These are phyloP conservation scores for Oncorhynchus kisutch DNA, from an alignment of 2,113 vertebrate species.

Conservation along the genomic window DNA sequence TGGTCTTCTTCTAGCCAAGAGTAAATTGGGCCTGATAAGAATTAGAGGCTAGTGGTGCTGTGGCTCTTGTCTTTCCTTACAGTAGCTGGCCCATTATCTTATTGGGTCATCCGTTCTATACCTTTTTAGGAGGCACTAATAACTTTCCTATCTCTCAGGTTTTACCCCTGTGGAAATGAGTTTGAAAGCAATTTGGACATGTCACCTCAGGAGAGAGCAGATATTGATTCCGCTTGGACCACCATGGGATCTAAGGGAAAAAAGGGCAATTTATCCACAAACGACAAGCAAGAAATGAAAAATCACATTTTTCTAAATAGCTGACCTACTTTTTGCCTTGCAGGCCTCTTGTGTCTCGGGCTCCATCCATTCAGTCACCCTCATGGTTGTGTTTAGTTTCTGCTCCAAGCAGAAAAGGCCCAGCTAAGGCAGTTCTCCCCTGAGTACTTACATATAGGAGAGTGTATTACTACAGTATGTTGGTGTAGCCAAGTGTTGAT, in stretches of 20 bases:
- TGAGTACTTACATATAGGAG: not conserved
- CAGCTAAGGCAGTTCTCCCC: not conserved
- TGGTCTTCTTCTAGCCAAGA: not conserved
- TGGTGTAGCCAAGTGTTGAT: not conserved
- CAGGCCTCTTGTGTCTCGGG: slow-evolving; percentile 55
- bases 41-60: slow-evolving; percentile 23
- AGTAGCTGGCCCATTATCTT: slow-evolving; percentile 50
- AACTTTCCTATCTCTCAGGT: slow-evolving; percentile 61
- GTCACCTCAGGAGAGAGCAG: slow-evolving; percentile 65
- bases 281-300: slow-evolving; percentile 64
- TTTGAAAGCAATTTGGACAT: slow-evolving; percentile 75
- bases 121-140: slow-evolving; percentile 62
- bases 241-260: slow-evolving; percentile 65
- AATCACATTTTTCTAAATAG: slow-evolving; percentile 72
- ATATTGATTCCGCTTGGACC: slow-evolving; percentile 74
- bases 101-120: slow-evolving; percentile 55
- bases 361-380: slow-evolving; percentile 32
- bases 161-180: slow-evolving; percentile 67
- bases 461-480: not conserved
- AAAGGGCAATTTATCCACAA: slow-evolving; percentile 71
- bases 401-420: not conserved
- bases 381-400: not conserved
- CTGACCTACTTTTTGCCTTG: slow-evolving; percentile 71
- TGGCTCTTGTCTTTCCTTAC: slow-evolving; percentile 46
- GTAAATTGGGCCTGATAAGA: slow-evolving; percentile 35